phyloP scores from a whole-genome alignment of 2,113 vertebrate genomes.

The Leptobrachium leishanense region DNA sequence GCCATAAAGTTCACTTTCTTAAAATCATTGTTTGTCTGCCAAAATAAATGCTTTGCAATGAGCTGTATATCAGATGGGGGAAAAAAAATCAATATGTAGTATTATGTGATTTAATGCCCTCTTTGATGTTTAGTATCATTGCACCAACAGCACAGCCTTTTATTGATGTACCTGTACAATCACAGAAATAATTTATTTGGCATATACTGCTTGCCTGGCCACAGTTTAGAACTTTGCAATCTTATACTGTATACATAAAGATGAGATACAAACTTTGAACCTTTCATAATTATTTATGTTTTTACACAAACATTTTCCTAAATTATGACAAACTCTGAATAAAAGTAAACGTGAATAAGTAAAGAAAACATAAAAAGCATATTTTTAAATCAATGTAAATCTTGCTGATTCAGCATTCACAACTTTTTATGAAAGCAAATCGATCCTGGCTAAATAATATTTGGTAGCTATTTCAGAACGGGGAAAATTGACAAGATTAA shows the following conservation, averaged over 20 bases:
- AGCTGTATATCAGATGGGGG: neutral
- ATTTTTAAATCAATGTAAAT: no score
- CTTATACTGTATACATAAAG: neutral
- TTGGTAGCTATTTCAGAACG: no score
- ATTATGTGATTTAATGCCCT: neutral
- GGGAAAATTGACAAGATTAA: no score
- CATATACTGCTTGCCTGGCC: conserved; percentile 5
- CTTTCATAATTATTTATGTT: neutral
- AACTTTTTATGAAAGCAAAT: no score
- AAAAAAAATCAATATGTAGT: conserved; percentile 4
- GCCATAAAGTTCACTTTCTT: neutral
- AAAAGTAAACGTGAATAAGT: no score
- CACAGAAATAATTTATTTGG: conserved; percentile 2
- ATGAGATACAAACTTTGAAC: neutral
- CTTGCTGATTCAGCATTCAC: no score
- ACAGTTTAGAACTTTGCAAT: conserved; percentile 14
- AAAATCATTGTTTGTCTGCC: neutral
- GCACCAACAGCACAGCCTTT: neutral
- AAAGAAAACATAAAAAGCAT: no score
- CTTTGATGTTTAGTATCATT: conserved; percentile 2
- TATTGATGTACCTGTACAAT: conserved; percentile 14
- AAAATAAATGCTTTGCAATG: neutral
- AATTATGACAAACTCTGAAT: neutral
- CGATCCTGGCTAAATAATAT: no score
- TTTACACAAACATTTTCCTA: neutral